Evolutionary conservation across 2,888 invertebrate genomes (phyloP), one percentile per base, ranked within the genome.

Genomic region (Desoria tigrina): DNA sequence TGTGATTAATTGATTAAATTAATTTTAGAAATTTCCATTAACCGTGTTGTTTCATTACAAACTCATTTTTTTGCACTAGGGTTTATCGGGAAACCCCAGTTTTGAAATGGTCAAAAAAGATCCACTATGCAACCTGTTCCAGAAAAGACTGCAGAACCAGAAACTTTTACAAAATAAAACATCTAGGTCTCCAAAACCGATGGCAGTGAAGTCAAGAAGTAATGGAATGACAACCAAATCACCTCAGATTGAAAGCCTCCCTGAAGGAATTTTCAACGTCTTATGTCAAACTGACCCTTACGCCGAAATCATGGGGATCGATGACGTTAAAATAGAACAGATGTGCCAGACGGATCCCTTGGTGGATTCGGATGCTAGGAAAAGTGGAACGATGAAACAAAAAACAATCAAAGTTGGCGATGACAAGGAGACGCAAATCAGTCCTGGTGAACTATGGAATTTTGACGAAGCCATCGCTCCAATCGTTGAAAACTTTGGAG

Each of bases 81-180:
- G 24, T 9, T 51, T 24, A 6, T 7, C 24, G 6, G 51, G 24
- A 6, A 27, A 58, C 28, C 49, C 58, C 11, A 26, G 28, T 27
- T 45, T 58, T 26, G 58, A 58, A 18, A 58, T 58, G 58, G 28
- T 58, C 11, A 42, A 45, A 45, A 58, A 58, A 21, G 58, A 58
- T 27, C 58, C 58, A 9, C 4, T 58, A 16, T 58, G 58, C 49
- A 3, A 45, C 11, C 16, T 58, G 26, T 58, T 45, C 18, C 26
- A 45, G 6, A 42, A 51, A 39, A 57, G 9, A 24, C 26, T 14
- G 26, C n/a, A n/a, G n/a, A n/a, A n/a, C n/a, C n/a, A n/a, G n/a
- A n/a, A n/a, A n/a, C n/a, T n/a, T n/a, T n/a, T n/a, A n/a, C n/a
- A n/a, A n/a, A n/a, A 51, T 24, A 51, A 49, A 58, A 39, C 21